Conservation (phyloP, 2,888 invertebrate genomes). For the Kuschelorhynchus macadamiae region DNA sequence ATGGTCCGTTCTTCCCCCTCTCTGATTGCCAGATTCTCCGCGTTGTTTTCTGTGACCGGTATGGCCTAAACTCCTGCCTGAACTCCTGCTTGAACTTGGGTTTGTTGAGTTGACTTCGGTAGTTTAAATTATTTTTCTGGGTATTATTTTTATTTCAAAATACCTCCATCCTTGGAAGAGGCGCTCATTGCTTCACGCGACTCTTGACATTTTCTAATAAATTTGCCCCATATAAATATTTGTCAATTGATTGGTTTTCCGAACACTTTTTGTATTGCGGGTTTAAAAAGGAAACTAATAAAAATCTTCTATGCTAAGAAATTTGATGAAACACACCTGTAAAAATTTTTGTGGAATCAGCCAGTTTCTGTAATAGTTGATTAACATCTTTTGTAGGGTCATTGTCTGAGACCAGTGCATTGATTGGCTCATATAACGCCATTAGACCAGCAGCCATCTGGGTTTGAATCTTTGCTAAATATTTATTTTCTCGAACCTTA, state of each 20-base stretch:
- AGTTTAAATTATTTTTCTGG: slow-evolving; percentile 17
- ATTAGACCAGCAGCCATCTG: background rate
- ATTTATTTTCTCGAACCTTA: slow-evolving; percentile 15
- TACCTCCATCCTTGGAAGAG: slow-evolving; percentile 1
- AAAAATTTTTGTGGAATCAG: no score
- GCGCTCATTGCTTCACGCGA: slow-evolving; percentile 10
- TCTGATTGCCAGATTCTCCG: slow-evolving; percentile 13
- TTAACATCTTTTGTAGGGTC: background rate
- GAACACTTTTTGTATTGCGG: no score
- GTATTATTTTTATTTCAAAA: slow-evolving; percentile 9
- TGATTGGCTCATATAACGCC: no score
- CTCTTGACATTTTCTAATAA: no score
- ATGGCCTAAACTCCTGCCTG: slow-evolving; percentile 13
- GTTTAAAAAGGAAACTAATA: no score
- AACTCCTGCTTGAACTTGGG: slow-evolving; percentile 22
- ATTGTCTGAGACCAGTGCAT: slow-evolving; percentile 8
- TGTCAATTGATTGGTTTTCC: no score
- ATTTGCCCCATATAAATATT: no score
- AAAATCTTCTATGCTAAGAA: no score
- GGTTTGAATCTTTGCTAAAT: slow-evolving; percentile 11
- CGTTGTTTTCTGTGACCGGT: slow-evolving; percentile 6
- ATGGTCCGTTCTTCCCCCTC: slow-evolving; percentile 10
- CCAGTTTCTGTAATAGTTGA: no score
- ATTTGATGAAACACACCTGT: no score
- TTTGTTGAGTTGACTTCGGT: slow-evolving; percentile 1